Percentiles rank a stretch among this genome's conserved stretches.
phyloP scores from a whole-genome alignment of 1,140 invertebrate genomes.

The Drosophila leontia region DNA sequence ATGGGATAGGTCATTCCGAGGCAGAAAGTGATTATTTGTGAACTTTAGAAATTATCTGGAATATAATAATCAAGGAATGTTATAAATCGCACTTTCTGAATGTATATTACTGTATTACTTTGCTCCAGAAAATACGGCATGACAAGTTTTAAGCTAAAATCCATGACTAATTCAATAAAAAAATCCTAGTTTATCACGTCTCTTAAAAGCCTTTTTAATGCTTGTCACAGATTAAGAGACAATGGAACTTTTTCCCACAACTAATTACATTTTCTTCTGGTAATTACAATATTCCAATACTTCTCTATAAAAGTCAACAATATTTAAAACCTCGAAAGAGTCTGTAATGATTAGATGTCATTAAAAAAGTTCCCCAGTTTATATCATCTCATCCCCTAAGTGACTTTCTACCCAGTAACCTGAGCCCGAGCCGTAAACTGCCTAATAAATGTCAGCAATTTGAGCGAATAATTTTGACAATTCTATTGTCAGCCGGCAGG shows the following conservation, averaged over 20 bases:
- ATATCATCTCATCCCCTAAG: conserved; percentile 33
- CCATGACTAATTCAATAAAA: too few relatives aligned
- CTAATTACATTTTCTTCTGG: background rate
- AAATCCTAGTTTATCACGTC: too few relatives aligned
- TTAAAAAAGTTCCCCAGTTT: conserved; percentile 3
- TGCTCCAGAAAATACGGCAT: too few relatives aligned
- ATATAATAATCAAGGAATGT: background rate
- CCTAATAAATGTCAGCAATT: conserved; percentile 77
- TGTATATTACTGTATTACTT: too few relatives aligned
- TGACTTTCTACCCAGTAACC: conserved; percentile 31
- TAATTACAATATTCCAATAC: background rate
- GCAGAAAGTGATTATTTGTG: background rate
- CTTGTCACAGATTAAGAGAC: background rate
- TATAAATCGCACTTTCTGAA: too few relatives aligned
- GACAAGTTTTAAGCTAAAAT: too few relatives aligned
- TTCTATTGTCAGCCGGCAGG: conserved; percentile 68
- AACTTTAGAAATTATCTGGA: background rate
- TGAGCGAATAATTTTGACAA: conserved; percentile 76
- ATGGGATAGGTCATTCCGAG: background rate
- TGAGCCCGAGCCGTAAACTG: conserved; percentile 34
- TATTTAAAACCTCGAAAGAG: background rate
- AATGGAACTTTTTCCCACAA: background rate
- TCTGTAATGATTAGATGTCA: background rate
- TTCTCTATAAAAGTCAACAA: background rate
- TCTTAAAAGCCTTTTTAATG: too few relatives aligned